Base-by-base conservation (phyloP, 2,113 vertebrate genomes). In the Protomyctophum bolini region DNA sequence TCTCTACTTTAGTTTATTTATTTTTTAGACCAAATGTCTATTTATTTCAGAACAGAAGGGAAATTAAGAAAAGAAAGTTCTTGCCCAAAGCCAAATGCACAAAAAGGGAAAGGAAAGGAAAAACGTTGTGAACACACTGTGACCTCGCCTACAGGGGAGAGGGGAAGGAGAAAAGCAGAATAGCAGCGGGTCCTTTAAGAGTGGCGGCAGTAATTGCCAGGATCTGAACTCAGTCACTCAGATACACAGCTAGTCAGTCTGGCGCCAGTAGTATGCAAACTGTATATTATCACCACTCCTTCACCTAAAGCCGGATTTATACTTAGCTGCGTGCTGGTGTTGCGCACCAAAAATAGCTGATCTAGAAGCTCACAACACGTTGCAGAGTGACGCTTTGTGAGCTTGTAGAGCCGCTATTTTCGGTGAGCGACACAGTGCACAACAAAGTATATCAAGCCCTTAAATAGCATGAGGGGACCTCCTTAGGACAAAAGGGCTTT, bases 211-310 rank as follows among this genome's bases (percentile, higher is more conserved):
- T 95, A 96, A 96, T 95, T 95, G 96, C 95, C 94, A 93, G 94
- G 95, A 95, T 94, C 93, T 94, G 89, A 92, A 91, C 92, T 92
- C 93, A 93, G 91, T 93, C 94, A 93, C 93, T 94, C 94, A 94
- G 95, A 96, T 95, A 95, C 95, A 91, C 94, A 93, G 94, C 90
- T 87, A 94, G 87, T 94, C 97, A 95, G 95, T 86, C 96, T 96
- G 97, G 97, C 96, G 97, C 97, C 97, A 96, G 95, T 87, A 86
- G 94, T 88, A 95, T 94, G 95, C 96, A 94, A 96, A 97, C 95
- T 94, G 93, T 96, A 93, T 94, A 96, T 97, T 97, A 97, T 95
- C 94, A 95, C 95, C 95, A 94, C 95, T 97, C 91, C 95, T 93
- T 95, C 95, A 94, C 95, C 96, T 95, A 93, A 41, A 41, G 33